phyloP scores from a whole-genome alignment of 2,797 vertebrate species.

The Sebastiscus albofasciatus region DNA sequence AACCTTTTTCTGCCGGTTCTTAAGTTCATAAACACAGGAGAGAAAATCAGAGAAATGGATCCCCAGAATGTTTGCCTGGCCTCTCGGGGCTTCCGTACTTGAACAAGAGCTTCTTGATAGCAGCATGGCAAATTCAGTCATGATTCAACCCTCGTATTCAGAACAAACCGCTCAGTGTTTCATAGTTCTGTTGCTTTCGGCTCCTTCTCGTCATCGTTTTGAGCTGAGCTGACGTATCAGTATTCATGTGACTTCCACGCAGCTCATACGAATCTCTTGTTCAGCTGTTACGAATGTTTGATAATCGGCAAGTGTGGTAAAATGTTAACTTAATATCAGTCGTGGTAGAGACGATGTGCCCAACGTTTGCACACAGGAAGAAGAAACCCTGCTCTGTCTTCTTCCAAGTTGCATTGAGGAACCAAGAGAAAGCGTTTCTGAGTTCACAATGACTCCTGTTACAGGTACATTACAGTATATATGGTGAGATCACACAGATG shows the following conservation, averaged over 20 bases:
- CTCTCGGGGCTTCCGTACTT: not conserved
- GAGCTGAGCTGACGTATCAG: not conserved
- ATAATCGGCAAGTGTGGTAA: not conserved
- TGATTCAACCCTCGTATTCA: not conserved
- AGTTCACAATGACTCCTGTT: not conserved
- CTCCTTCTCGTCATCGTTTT: not conserved
- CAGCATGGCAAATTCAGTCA: not conserved
- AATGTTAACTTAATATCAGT: conserved; percentile 48
- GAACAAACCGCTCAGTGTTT: not conserved
- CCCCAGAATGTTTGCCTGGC: not conserved
- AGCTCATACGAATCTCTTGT: not conserved
- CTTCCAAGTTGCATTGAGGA: conserved; percentile 23
- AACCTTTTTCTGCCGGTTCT: not conserved
- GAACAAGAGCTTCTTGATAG: not conserved
- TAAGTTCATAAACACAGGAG: not conserved
- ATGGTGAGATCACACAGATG: not conserved
- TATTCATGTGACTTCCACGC: not conserved
- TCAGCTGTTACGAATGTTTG: conserved; percentile 3
- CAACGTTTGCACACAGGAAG: conserved; percentile 56
- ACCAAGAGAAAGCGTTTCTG: not conserved
- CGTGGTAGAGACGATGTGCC: conserved; percentile 83
- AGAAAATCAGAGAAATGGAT: not conserved
- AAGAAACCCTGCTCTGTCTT: conserved; percentile 21
- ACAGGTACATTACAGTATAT: not conserved
- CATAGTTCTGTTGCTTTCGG: not conserved